phyloP scores from a whole-genome alignment of 2,888 invertebrate species.

The Psococerastis gibbosa region DNA sequence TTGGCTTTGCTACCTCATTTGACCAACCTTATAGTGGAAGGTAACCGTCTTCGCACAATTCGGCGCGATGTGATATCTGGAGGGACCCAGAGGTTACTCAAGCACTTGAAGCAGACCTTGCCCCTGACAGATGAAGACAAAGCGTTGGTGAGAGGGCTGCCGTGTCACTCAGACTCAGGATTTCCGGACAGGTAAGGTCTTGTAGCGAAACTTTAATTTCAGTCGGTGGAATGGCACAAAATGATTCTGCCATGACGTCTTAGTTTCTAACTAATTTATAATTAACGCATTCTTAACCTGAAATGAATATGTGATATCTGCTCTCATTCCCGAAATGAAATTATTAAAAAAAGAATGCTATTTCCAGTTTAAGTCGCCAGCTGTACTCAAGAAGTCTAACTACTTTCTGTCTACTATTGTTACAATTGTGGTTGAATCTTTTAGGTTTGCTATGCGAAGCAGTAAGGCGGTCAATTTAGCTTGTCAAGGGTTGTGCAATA shows the following conservation, averaged over 20 bases:
- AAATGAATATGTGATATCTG: no score
- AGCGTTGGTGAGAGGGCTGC: background rate
- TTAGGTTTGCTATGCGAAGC: constrained; percentile 28
- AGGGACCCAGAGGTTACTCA: constrained; percentile 65
- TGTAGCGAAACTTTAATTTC: no score
- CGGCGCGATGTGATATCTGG: constrained; percentile 66
- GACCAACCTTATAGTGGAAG: constrained; percentile 65
- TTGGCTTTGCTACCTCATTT: constrained; percentile 53
- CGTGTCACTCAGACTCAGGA: background rate
- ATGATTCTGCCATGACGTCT: no score
- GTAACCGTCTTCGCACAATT: constrained; percentile 66
- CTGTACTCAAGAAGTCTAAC: background rate
- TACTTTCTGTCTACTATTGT: no score
- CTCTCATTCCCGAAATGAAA: background rate
- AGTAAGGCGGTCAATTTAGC: constrained; percentile 37
- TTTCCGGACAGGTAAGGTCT: background rate
- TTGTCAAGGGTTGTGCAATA: constrained; percentile 37
- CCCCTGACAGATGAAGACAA: background rate
- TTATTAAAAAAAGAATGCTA: background rate
- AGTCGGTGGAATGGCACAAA: no score
- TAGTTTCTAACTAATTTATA: no score
- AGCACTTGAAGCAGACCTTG: constrained; percentile 27
- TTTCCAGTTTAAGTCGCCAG: background rate
- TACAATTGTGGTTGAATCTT: no score
- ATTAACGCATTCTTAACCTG: no score